Base-by-base conservation (phyloP, 1,140 invertebrate genomes). In the Lucilia sericata region DNA sequence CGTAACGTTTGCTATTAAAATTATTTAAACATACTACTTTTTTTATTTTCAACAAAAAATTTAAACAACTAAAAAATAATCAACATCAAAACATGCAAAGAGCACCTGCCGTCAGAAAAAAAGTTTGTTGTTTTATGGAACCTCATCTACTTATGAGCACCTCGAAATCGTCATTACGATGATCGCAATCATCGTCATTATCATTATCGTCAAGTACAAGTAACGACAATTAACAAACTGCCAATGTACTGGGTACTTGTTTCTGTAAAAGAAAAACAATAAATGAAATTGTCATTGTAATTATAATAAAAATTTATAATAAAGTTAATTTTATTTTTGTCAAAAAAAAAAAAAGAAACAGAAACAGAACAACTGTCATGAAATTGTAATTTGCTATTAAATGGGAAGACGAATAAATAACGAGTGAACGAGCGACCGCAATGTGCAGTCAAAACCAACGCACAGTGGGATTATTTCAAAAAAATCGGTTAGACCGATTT, bases 271-370 rank as follows among this genome's bases (percentile, higher is more conserved):
- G n/a, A 14, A n/a, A 60, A 60, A 60, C 14, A 70, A 70, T 21
- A 70, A 70, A 17, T 25, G 65, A 70, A 70, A 21, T 70, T 70
- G 7, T 70, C 65, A 60, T 60, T 17, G 55, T 60, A 60, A 60
- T 60, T 60, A 60, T n/a, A 60, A 17, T 60, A 60, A 60, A n/a
- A 42, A 42, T 42, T 70, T 70, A 21, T 25, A 21, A 21, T 70
- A 19, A 70, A 70, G 65, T 70, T 70, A 70, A 70, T 70, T 70
- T 70, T 5, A 70, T 70, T 70, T 70, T 19, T 19, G n/a, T 70
- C 21, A 70, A 19, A 10, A 17, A 17, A 60, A 60, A n/a, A 60
- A 60, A 60, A 17, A 12, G 14, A 60, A 60, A 60, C 4, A 55
- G 17, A 55, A 55, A 55, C 51, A 42, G 51, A 17, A 60, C 65